Percentiles rank a stretch among this genome's conserved stretches.
phyloP scores from a whole-genome alignment of 2,797 vertebrate species.

The Eulemur albifrons region DNA sequence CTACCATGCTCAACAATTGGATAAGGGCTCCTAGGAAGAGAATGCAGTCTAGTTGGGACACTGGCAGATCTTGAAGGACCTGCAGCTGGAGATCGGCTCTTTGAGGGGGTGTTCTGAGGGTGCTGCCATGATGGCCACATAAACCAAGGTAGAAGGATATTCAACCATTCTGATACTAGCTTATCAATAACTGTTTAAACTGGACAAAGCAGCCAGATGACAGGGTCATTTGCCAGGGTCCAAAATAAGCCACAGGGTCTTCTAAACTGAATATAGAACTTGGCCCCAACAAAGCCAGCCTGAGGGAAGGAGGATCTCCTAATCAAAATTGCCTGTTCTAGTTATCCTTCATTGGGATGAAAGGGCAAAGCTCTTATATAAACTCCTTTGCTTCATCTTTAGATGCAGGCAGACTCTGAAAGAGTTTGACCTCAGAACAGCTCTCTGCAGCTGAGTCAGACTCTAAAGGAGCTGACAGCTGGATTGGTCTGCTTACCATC shows the following conservation, averaged over 20 bases:
- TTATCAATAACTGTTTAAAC: neutral
- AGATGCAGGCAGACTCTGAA: neutral
- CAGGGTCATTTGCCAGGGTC: neutral
- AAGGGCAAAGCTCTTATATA: neutral
- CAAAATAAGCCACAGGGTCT: neutral
- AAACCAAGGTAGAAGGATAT: neutral
- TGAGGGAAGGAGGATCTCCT: neutral
- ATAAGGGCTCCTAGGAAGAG: neutral
- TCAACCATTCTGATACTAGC: neutral
- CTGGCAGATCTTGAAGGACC: neutral
- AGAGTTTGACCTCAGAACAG: neutral
- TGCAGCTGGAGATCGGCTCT: neutral
- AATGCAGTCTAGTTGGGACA: neutral
- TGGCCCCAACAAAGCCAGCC: neutral
- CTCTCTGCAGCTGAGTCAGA: neutral
- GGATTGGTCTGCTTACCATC: neutral
- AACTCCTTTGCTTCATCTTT: neutral
- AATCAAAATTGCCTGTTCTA: neutral
- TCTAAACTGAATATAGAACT: neutral
- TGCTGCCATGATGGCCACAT: neutral
- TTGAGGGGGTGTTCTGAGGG: neutral
- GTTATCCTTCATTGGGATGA: neutral
- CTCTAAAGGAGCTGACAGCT: neutral
- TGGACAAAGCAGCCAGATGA: neutral
- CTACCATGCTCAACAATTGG: neutral